phyloP scores from a whole-genome alignment of 2,113 vertebrate species.

The Sardina pilchardus region DNA sequence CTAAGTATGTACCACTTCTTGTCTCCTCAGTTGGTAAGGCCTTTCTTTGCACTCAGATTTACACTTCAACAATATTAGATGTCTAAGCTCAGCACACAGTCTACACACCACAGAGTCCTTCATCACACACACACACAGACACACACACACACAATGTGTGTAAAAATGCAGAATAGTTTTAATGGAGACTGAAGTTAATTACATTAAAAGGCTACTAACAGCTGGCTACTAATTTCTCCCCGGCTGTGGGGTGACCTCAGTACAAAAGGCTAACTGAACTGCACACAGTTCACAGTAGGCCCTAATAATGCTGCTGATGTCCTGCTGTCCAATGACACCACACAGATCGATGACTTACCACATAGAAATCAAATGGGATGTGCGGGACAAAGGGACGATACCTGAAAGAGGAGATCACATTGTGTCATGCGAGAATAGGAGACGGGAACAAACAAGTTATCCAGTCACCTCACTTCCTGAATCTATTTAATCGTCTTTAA shows the following conservation, averaged over 20 bases:
- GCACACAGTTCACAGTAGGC: neutral
- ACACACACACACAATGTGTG: neutral
- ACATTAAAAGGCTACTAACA: too few relatives aligned
- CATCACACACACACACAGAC: neutral
- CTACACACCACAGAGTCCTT: too few relatives aligned
- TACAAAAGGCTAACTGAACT: neutral
- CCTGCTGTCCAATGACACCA: neutral
- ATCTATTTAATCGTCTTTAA: too few relatives aligned
- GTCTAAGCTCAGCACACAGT: neutral
- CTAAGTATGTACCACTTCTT: too few relatives aligned
- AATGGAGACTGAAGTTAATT: neutral
- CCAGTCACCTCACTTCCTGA: too few relatives aligned
- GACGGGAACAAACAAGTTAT: too few relatives aligned
- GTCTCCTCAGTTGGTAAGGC: neutral
- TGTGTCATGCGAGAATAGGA: neutral
- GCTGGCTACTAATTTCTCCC: too few relatives aligned
- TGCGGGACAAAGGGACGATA: slow-evolving; percentile 96
- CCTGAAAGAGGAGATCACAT: slow-evolving; percentile 60
- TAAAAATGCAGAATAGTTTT: neutral
- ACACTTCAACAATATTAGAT: neutral
- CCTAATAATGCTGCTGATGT: too few relatives aligned
- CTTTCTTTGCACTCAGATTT: neutral
- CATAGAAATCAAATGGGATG: slow-evolving; percentile 96
- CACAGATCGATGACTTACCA: slow-evolving; percentile 77
- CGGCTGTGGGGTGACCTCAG: too few relatives aligned